Evolutionary conservation across 35 echinoderm and acorn worm genomes (phyloP), one percentile per base, ranked within the genome.

Genomic region (Ophioderma brevispina): DNA sequence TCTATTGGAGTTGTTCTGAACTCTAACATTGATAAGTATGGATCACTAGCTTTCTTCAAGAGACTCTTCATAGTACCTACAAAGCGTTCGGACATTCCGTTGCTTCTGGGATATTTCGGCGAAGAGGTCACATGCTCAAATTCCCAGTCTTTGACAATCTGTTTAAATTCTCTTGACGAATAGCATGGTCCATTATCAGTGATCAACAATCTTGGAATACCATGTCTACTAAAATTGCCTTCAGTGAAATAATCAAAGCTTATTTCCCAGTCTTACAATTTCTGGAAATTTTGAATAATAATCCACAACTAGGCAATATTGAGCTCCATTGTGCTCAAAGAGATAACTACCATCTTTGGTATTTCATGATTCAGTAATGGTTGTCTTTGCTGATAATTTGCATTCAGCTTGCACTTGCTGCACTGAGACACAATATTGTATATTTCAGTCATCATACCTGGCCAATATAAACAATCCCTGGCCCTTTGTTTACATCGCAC

Each of bases 221-320:
- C 94, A 84, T 88, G 49, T 64, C 84, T 19, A 43, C 84, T 59
- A 55, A 92, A 95, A 82, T 84, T 40, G 75, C 59, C 40, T 92
- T 95, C 37, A 82, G 31, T 31, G 82, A 76, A 1, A 63, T 79
- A 13, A 95, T 84, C 10, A 92, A 80, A 55, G 33, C 79, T 37
- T 88, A 17, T 88, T 63, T 0, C 23, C 10, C 0, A 91, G 55
- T 35, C 64, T 78, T 82, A 91, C 84, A n/a, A 91, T 91, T 39
- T 95, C 93, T 52, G 76, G 75, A 38, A 87, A 95, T 2, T 32
- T 55, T 50, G 89, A 95, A 70, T 77, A 88, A 85, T 92, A 91
- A 34, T 88, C 84, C 31, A 87, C 89, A 21, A 42, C 87, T 32
- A 84, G 23, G 1, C 87, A 32, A 75, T 88, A 91, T 35, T 91